A percentile compares a stretch with the other conserved stretches of the same genome.
Evolutionary conservation across 2,113 vertebrate species (phyloP).

Genomic region (Seriola rivoliana): DNA sequence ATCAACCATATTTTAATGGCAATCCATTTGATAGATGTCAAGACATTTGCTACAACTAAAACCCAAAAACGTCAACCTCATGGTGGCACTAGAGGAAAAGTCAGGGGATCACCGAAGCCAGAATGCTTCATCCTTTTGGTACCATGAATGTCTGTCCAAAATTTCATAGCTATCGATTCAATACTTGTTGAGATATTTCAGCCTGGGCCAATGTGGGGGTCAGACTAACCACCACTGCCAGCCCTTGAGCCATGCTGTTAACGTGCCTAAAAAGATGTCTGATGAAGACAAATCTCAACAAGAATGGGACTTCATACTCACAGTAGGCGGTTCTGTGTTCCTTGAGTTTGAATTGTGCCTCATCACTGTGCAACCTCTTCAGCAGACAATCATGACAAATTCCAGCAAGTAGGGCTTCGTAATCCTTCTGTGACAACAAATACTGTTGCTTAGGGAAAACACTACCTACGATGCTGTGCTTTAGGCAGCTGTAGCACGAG

Average conservation of each 20-base stretch:
- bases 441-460: conserved; percentile 62
- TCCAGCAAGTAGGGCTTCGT: conserved; percentile 88
- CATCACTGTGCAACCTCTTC: conserved; percentile 81
- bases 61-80: too few relatives aligned
- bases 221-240: neutral
- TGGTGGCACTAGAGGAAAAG: too few relatives aligned
- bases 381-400: conserved; percentile 89
- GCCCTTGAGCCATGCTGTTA: neutral
- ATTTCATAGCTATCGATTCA: neutral
- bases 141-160: neutral
- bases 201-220: too few relatives aligned
- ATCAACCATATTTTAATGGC: too few relatives aligned
- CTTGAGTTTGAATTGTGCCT: conserved; percentile 83
- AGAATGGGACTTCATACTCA: conserved; percentile 76
- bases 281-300: neutral
- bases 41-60: too few relatives aligned
- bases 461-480: conserved; percentile 20
- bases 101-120: neutral
- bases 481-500: conserved; percentile 68
- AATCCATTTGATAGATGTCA: too few relatives aligned
- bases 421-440: conserved; percentile 85
- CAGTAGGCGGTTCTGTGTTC: conserved; percentile 81
- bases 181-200: neutral
- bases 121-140: neutral
- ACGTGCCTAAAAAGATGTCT: neutral